Evolutionary conservation across 2,113 vertebrate species (phyloP), one percentile per base, ranked within the genome.

Genomic region (Madoqua kirkii): DNA sequence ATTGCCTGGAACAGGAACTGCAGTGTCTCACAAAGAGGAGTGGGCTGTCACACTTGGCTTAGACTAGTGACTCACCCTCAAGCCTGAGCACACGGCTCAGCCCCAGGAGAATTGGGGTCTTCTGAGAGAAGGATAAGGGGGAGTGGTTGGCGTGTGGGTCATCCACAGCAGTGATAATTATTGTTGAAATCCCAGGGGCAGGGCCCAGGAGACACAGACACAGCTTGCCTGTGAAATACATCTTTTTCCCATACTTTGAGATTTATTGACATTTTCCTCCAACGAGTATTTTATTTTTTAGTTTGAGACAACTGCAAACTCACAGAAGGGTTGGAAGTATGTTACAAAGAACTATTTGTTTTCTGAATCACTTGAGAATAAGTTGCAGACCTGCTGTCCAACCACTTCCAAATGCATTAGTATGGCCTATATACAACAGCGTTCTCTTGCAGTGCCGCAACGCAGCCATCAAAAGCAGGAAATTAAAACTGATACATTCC

Each of bases 341-440:
- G 7, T 25, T n/a, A 60, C 57, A 54, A 96, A 87, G 40, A 78
- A 31, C n/a, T 64, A 10, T 78, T 64, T 78, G 8, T 95, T 95
- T 93, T 52, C 48, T 8, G 64, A 96, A 25, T 40, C 27, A 52
- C n/a, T 88, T 54, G 60, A 96, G 79, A 96, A 54, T 87, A 57
- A 79, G 43, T 79, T 79, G 71, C 48, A 84, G 64, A 45, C 14
- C n/a, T 15, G 23, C 19, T 13, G 57, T 82, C 64, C n/a, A 14
- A 12, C 52, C 59, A 76, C 83, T 36, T 62, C 55, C 25, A 14
- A 36, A 78, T n/a, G 31, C 13, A 21, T 89, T 7, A 8, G 52
- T 25, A 27, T 57, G 67, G 96, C 36, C 17, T 25, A 5, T 4
- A 31, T 16, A 11, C 50, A 13, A 29, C 36, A 45, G 36, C 6